A percentile compares a stretch with the other conserved stretches of the same genome.
Evolutionary conservation across 2,888 invertebrate genomes (phyloP).

Genomic region (Tetheella fluctuosa): DNA sequence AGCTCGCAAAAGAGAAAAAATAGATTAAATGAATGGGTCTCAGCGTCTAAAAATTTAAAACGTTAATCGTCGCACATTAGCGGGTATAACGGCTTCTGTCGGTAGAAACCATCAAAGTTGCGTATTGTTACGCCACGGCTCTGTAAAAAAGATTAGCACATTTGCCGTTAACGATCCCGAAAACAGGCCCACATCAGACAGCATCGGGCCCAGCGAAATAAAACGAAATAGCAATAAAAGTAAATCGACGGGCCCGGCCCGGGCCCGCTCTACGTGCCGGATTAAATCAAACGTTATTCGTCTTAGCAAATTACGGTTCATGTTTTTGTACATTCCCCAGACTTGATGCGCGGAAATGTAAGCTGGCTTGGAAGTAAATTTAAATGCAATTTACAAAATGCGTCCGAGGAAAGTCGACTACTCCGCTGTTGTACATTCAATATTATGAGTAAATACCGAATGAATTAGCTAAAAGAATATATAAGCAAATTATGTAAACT

Average conservation of each 20-base stretch:
- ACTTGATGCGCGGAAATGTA: constrained; percentile 67
- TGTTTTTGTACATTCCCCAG: constrained; percentile 71
- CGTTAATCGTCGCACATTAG: constrained; percentile 68
- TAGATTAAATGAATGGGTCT: constrained; percentile 45
- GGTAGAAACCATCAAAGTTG: constrained; percentile 61
- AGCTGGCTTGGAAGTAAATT: constrained; percentile 60
- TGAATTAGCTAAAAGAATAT: no score
- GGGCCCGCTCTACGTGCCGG: constrained; percentile 71
- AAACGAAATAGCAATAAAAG: constrained; percentile 82
- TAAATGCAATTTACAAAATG: constrained; percentile 61
- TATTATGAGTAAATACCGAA: no score
- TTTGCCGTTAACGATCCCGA: constrained; percentile 79
- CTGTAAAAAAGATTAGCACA: constrained; percentile 81
- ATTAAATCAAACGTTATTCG: constrained; percentile 83
- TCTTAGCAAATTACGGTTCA: constrained; percentile 81
- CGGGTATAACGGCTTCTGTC: constrained; percentile 59
- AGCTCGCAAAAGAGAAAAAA: constrained; percentile 23
- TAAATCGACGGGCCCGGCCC: constrained; percentile 73
- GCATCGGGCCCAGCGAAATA: constrained; percentile 66
- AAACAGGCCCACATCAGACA: constrained; percentile 77
- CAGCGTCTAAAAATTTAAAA: constrained; percentile 57
- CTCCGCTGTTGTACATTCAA: not conserved
- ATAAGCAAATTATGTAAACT: no score
- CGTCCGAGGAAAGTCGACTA: constrained; percentile 44
- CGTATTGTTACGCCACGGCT: constrained; percentile 66